A percentile compares a stretch with the other conserved stretches of the same genome.
Evolutionary conservation across 2,113 vertebrate genomes (phyloP).

Genomic region (Tragelaphus scriptus): DNA sequence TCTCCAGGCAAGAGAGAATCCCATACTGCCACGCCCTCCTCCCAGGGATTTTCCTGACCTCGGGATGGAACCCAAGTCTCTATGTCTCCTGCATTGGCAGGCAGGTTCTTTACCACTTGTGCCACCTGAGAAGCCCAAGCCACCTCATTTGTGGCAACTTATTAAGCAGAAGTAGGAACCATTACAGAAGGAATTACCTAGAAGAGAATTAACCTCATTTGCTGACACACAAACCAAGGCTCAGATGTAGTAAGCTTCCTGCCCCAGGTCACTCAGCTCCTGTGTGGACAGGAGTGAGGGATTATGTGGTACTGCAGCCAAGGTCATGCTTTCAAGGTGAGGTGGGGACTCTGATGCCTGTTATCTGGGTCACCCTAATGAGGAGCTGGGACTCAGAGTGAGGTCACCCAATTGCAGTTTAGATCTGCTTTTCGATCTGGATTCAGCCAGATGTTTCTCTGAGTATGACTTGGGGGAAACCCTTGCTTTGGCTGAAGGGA

Average conservation of each 20-base stretch:
- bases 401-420: not conserved
- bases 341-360: fast-evolving
- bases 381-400: not conserved
- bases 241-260: not conserved
- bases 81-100: not conserved
- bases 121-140: not conserved
- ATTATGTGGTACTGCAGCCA: fast-evolving
- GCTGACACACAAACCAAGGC: not conserved
- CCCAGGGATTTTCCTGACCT: not conserved
- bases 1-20: not conserved
- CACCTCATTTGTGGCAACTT: not conserved
- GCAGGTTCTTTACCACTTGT: not conserved
- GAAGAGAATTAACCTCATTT: not conserved
- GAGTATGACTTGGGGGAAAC: not conserved
- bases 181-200: not conserved
- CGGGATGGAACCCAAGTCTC: not conserved
- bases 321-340: not conserved
- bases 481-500: not conserved
- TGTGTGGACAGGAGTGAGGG: not conserved
- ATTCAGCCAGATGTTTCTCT: not conserved
- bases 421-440: not conserved
- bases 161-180: not conserved
- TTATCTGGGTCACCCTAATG: not conserved
- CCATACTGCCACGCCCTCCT: not conserved
- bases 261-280: not conserved